Evolutionary conservation across 2,888 invertebrate species (phyloP), one percentile per base, ranked within the genome.

Genomic region (Graphium colonna): DNA sequence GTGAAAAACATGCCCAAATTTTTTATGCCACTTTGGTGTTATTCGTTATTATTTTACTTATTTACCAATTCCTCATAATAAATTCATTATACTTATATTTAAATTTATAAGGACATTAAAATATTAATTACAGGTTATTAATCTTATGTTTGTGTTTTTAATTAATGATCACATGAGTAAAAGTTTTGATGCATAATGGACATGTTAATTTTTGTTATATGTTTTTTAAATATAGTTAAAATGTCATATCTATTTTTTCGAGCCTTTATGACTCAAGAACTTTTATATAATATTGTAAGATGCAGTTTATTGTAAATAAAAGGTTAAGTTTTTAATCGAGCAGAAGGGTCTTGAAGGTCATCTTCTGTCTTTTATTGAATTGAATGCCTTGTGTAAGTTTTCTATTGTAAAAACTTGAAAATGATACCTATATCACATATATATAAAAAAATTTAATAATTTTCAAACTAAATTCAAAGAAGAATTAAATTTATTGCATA

Each of bases 251-350:
- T n/a, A n/a, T n/a, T n/a, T n/a, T n/a, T n/a, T n/a, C n/a, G n/a
- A n/a, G n/a, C n/a, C n/a, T n/a, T n/a, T n/a, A n/a, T n/a, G n/a
- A 21, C 5, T 21, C 50, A 56, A 40, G 40, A 10, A 26, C 50
- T 21, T 21, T 21, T 51, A 51, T 28, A 51, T 44, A 53, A 69
- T 67, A n/a, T n/a, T n/a, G n/a, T 66, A 63, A 75, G 75, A 74
- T 68, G 68, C 64, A 55, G 63, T 64, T 72, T 57, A 77, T 82
- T 82, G 80, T 82, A 57, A 47, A 65, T n/a, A 65, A 66, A 82
- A 82, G 81, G 82, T 73, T 79, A 75, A 73, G 74, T 77, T 79
- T 69, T 77, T 73, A 69, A 67, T 60, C 74, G 77, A 77, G 78
- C 75, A 69, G 66, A 69, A 68, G 71, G 58, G 68, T 64, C 69